Evolutionary conservation across 2,113 vertebrate species (phyloP).

Genomic region (Tringa solitaria): DNA sequence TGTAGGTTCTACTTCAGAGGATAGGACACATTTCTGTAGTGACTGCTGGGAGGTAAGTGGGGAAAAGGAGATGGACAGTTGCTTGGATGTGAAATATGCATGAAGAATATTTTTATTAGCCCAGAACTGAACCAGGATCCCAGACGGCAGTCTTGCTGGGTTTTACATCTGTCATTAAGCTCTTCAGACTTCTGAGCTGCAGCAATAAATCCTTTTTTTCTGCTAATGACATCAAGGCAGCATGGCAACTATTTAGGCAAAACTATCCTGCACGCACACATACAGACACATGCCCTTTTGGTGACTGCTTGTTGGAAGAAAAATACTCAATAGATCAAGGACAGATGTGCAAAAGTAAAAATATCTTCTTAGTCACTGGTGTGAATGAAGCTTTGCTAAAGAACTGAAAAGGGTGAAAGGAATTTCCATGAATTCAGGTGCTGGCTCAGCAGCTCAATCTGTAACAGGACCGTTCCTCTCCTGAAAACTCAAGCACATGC

Average conservation of each 20-base stretch:
- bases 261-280: neutral
- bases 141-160: neutral
- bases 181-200: slow-evolving; percentile 1
- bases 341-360: slow-evolving; percentile 27
- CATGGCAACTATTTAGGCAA: neutral
- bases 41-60: neutral
- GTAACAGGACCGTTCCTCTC: neutral
- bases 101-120: neutral
- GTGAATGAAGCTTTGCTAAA: neutral
- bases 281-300: neutral
- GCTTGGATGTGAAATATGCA: neutral
- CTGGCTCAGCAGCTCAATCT: neutral
- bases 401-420: neutral
- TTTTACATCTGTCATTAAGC: neutral
- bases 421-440: neutral
- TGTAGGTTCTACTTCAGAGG: neutral
- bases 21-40: neutral
- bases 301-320: neutral
- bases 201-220: neutral
- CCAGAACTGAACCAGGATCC: neutral
- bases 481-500: neutral
- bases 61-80: neutral
- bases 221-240: neutral
- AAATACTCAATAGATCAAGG: neutral
- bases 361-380: neutral